Evolutionary conservation across 2,113 vertebrate species (phyloP).

Genomic region (Carassius carassius): DNA sequence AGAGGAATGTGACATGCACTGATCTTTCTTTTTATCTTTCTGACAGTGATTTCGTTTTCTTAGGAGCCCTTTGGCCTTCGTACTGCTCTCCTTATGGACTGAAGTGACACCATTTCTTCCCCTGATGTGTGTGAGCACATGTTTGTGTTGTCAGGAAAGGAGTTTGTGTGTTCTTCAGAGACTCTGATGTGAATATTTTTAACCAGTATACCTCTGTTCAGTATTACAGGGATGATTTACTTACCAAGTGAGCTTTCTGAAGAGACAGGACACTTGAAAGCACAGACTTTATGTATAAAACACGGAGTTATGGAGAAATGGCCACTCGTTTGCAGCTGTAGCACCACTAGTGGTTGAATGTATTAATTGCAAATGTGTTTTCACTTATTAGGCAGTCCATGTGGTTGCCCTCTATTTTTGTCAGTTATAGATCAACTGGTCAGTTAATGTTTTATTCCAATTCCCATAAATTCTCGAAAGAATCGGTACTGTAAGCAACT

Average conservation of each 20-base stretch:
- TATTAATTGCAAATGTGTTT: neutral
- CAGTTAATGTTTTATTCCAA: neutral
- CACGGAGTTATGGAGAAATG: neutral
- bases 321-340: neutral
- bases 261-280: neutral
- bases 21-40: neutral
- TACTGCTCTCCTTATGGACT: neutral
- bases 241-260: neutral
- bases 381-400: neutral
- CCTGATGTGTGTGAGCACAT: neutral
- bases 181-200: neutral
- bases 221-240: neutral
- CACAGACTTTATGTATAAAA: neutral
- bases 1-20: conserved; percentile 3
- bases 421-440: neutral
- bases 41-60: conserved; percentile 31
- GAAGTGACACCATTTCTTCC: conserved; percentile 22
- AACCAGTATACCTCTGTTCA: conserved; percentile 8
- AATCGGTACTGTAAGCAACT: neutral
- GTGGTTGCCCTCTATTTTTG: neutral
- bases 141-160: neutral
- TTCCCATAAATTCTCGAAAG: neutral
- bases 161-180: neutral
- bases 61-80: neutral
- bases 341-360: neutral